phyloP scores from a whole-genome alignment of 92 coral and sea anemone genomes.

The Scolanthus callimorphus region DNA sequence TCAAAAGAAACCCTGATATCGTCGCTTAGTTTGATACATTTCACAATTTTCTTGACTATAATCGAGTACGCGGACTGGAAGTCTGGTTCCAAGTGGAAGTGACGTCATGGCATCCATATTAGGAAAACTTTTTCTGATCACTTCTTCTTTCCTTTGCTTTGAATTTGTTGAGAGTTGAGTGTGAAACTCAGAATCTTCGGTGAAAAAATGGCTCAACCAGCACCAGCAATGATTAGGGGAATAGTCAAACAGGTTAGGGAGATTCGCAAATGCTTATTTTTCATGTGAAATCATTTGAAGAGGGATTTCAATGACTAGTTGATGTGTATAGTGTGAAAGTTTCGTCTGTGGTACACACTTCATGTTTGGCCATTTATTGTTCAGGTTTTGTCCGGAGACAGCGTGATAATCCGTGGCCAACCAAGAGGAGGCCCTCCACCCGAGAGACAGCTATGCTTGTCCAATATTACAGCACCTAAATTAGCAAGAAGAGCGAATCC shows the following conservation, averaged over 20 bases:
- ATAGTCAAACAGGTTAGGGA: conserved; percentile 86
- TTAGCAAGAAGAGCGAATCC: conserved; percentile 88
- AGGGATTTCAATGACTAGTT: too few species aligned
- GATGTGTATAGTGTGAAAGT: too few species aligned
- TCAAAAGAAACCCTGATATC: too few species aligned
- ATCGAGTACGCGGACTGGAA: background rate
- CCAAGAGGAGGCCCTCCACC: conserved; percentile 99
- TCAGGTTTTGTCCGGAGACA: conserved; percentile 95
- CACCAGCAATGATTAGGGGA: conserved; percentile 91
- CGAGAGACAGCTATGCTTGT: conserved; percentile 91
- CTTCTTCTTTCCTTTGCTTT: conserved; percentile 63
- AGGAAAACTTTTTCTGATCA: conserved; percentile 28
- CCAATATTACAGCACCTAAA: conserved; percentile 94
- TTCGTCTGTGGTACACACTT: too few species aligned
- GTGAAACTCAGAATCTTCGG: background rate
- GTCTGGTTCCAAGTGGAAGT: conserved; percentile 45
- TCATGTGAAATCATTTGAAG: too few species aligned
- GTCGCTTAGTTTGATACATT: too few species aligned
- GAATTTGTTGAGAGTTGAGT: conserved; percentile 44
- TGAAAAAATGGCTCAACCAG: conserved; percentile 76
- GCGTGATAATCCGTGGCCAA: conserved; percentile 93
- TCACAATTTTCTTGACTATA: too few species aligned
- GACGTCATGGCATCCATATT: conserved; percentile 70
- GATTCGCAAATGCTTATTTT: too few species aligned
- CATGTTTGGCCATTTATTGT: too few species aligned